phyloP scores from a whole-genome alignment of 2,888 invertebrate genomes.

The Hedya salicella region DNA sequence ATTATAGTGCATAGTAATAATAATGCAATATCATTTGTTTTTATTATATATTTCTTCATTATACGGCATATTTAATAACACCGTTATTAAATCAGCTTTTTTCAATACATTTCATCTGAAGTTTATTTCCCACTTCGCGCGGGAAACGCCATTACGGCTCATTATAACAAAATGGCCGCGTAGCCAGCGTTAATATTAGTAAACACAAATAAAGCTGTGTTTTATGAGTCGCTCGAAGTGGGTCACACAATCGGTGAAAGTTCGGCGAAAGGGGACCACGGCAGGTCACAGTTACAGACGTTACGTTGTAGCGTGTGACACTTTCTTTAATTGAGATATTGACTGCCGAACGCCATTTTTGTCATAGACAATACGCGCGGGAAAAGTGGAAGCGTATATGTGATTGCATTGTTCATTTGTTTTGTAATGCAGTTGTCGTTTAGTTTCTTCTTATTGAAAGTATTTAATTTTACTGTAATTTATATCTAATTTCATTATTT shows the following conservation, averaged over 20 bases:
- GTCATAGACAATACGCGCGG: constrained; percentile 42
- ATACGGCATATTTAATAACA: too few relatives aligned
- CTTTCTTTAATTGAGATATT: constrained; percentile 66
- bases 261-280: constrained; percentile 73
- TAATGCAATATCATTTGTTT: too few relatives aligned
- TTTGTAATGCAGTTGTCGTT: background rate
- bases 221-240: constrained; percentile 54
- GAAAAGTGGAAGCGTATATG: constrained; percentile 38
- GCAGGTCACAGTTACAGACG: constrained; percentile 73
- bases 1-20: too few relatives aligned
- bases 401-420: constrained; percentile 18
- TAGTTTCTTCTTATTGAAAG: too few relatives aligned
- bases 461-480: too few relatives aligned
- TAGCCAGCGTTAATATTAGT: constrained; percentile 43
- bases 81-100: background rate
- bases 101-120: constrained; percentile 17
- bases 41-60: too few relatives aligned
- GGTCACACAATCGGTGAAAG: constrained; percentile 75
- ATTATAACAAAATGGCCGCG: constrained; percentile 36
- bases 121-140: constrained; percentile 20
- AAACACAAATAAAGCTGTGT: constrained; percentile 43
- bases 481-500: too few relatives aligned
- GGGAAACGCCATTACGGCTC: constrained; percentile 36
- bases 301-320: constrained; percentile 76
- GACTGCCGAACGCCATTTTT: constrained; percentile 43